These are phyloP conservation scores for Zophobas atratus DNA, from an alignment of 1,140 invertebrate species.

Conservation along the genomic window DNA sequence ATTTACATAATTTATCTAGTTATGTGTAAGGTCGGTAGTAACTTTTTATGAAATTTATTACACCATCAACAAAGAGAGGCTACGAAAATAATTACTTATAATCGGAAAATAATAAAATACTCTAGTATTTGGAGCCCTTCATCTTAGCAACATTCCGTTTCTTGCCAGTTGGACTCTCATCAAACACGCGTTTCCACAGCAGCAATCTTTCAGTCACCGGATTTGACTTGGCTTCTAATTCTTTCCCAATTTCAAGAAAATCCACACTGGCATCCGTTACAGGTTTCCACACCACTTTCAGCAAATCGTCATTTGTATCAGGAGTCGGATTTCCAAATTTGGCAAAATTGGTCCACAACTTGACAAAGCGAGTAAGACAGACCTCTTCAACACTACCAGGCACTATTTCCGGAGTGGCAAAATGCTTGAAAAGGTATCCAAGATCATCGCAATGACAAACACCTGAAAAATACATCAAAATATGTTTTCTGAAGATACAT, in stretches of 20 bases:
- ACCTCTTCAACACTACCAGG: conserved; percentile 58
- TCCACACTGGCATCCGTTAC: conserved; percentile 61
- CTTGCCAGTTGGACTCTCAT: too few species aligned
- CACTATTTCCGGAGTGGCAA: conserved; percentile 66
- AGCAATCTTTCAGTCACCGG: conserved; percentile 65
- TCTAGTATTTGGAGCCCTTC: too few species aligned
- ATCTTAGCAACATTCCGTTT: too few species aligned
- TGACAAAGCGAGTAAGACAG: conserved; percentile 51
- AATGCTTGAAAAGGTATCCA: conserved; percentile 73
- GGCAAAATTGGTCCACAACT: conserved; percentile 70
- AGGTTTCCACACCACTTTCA: conserved; percentile 59
- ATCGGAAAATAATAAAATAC: too few species aligned
- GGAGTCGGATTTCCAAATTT: conserved; percentile 67
- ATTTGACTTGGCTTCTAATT: conserved; percentile 59
- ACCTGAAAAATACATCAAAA: conserved; percentile 63
- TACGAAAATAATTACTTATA: too few species aligned
- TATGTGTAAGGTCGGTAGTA: too few species aligned
- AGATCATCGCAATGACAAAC: conserved; percentile 76
- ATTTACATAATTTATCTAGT: too few species aligned
- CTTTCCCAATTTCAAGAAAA: conserved; percentile 64
- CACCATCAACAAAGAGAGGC: too few species aligned
- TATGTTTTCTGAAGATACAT: background rate
- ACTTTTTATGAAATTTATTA: too few species aligned
- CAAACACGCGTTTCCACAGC: conserved; percentile 60
- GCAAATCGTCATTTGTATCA: conserved; percentile 19